A percentile compares a stretch with the other conserved stretches of the same genome.
Evolutionary conservation across 2,113 vertebrate species (phyloP).

Genomic region (Rhinogobius similis): DNA sequence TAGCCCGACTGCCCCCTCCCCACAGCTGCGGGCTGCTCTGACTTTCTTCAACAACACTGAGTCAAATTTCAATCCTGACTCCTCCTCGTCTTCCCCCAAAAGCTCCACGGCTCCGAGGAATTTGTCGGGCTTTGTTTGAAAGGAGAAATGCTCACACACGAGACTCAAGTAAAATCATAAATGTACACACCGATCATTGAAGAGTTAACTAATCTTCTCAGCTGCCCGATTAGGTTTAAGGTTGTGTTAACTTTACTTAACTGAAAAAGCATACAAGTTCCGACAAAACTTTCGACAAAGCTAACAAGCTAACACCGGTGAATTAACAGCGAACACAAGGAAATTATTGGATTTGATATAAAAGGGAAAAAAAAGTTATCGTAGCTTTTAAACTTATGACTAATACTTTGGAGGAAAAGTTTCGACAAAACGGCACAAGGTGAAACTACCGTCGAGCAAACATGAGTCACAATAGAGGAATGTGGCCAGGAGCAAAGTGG

Average conservation of each 20-base stretch:
- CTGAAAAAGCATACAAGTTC: neutral
- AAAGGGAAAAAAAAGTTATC: neutral
- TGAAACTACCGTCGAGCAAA: slow-evolving; percentile 28
- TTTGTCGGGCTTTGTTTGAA: slow-evolving; percentile 76
- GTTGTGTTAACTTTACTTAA: neutral
- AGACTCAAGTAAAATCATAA: neutral
- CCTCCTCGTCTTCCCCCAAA: slow-evolving; percentile 78
- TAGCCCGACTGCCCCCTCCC: slow-evolving; percentile 13
- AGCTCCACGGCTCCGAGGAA: slow-evolving; percentile 64
- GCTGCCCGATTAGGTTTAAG: neutral
- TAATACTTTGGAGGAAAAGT: slow-evolving; percentile 3
- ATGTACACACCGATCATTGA: neutral
- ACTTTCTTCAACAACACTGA: slow-evolving; percentile 62
- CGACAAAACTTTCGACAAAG: slow-evolving; percentile 4
- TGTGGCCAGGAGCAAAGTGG: slow-evolving; percentile 24
- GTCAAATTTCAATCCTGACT: slow-evolving; percentile 77
- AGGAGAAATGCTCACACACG: slow-evolving; percentile 9
- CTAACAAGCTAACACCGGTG: neutral
- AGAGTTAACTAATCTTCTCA: neutral
- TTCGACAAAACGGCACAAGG: slow-evolving; percentile 21
- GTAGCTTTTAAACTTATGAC: neutral
- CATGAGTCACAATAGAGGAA: slow-evolving; percentile 55
- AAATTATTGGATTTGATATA: neutral
- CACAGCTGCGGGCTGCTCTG: slow-evolving; percentile 57
- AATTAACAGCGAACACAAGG: neutral